Base-by-base conservation (phyloP, 2,888 invertebrate genomes). In the Heteropelma amictum region DNA sequence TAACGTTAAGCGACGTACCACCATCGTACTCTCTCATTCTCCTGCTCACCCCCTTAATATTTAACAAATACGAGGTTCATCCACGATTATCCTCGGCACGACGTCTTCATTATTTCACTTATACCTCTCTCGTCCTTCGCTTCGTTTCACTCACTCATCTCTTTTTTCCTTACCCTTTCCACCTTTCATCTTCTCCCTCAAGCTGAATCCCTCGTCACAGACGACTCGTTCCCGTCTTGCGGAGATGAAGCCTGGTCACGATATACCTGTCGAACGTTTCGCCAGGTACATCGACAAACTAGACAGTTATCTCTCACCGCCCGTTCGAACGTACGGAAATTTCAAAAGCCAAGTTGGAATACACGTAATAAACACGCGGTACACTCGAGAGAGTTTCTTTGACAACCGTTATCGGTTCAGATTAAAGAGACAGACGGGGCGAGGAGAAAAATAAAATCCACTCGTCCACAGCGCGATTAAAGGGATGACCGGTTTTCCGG, bases 21-120 rank as follows among this genome's bases (percentile, higher is more conserved):
- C 49, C 47, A 7, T n/a, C 1, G 56, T 53, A 54, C 23, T 30
- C 26, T 35, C 42, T 35, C 40, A 8, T 8, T 26, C n/a, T 14
- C 47, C n/a, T 17, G 3, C 35, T 45, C 12, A 38, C 14, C 35
- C 45, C 60, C 51, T 71, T 60, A 53, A 61, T 76, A 76, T 78
- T 74, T 76, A 78, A 76, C 77, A 76, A 72, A 78, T 63, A 64
- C 54, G 61, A 72, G 76, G 53, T 69, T 78, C 72, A 76, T 74
- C 74, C 69, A 69, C 76, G 72, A 76, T 78, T 76, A 78, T 73
- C 71, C 69, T 19, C 45, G 63, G 71, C 76, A 78, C 78, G 78
- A 78, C 72, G 72, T 76, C 78, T 78, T 78, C 74, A 76, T 78
- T 74, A 73, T 77, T 64, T 76, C 67, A 63, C 61, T n/a, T 26